Evolutionary conservation across 1,140 invertebrate genomes (phyloP), one percentile per base, ranked within the genome.

Genomic region (Thalassaphorura encarpata): DNA sequence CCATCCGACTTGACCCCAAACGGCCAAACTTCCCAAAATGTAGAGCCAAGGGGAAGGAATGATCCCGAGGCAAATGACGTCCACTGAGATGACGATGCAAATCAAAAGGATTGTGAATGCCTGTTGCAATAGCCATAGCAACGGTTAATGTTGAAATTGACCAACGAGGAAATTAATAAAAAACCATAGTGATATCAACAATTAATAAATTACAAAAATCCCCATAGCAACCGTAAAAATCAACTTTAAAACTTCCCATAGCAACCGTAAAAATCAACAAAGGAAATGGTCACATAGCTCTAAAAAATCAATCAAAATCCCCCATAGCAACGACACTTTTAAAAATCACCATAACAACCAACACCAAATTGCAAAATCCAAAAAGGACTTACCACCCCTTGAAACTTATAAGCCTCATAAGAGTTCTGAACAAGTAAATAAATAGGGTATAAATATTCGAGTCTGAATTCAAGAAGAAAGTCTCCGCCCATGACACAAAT

Each of bases 401-500:
- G 95, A 76, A 97, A 97, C 78, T 95, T 96, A 73, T 94, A 97
- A 60, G 91, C 94, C 76, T 98, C 94, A 77, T 97, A 92, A 60
- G 96, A 87, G 73, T 90, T 96, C 74, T 93, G 82, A 54, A 97
- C 76, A 63, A 98, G 80, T 62, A 98, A 80, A 89, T 93, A 98
- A 74, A 98, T 94, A 43, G 95, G 95, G 91, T 93, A 98, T 64
- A 98, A 80, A 77, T 96, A 97, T 79, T 99, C 96, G 79, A 98
- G 96, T 67, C 95, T 87, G 77, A 98, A 97, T 76, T 97, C 94
- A 72, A 97, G 77, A 75, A 98, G 84, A 74, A 96, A 96, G 75
- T 98, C 95, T 66, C 91, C 89, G 72, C 93, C 78, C 70, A 99
- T 85, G 56, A 98, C 89, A 71, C 92, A 80, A 61, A 85, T 83